Evolutionary conservation across 2,797 vertebrate species (phyloP), one percentile per base, ranked within the genome.

Genomic region (Rhodeus uyekii): DNA sequence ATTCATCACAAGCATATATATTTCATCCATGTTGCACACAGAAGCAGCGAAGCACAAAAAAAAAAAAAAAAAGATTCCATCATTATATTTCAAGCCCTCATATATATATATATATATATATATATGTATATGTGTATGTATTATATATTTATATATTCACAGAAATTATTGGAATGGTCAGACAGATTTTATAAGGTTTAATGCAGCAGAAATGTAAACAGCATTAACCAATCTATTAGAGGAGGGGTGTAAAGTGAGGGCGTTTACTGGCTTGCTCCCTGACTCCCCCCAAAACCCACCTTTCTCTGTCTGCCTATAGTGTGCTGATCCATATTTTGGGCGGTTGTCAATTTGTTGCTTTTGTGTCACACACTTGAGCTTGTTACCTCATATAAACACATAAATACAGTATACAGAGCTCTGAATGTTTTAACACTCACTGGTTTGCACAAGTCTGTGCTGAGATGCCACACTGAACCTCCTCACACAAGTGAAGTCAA

Each of bases 391-490:
- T 46, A 90, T 88, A 74, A 88, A 89, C 88, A 89, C 88, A 91
- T 87, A 86, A 10, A 36, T 38, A n/a, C 3, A 42, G 38, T 13
- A 73, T 16, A 87, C 89, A 89, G 88, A 90, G 82, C 89, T 89
- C 93, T 94, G 78, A 86, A 61, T 65, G 27, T 78, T 32, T 78
- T 58, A 68, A 36, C 48, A 65, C 44, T 67, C 48, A 34, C 42
- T 83, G 42, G 72, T 75, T 71, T 60, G 19, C 64, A n/a, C 19
- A 71, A 53, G 71, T 18, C 94, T 96, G 95, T 92, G 93, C 91
- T 95, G 94, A 96, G 95, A 95, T 94, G 95, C 94, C 93, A 94
- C 94, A 96, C 93, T 97, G 94, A 97, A 96, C 93, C 93, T 93
- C 94, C 93, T 90, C 92, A 90, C 81, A 69, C 93, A 93, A 94